Conservation (phyloP, 2,888 invertebrate species). For the Dryococelus australis region DNA sequence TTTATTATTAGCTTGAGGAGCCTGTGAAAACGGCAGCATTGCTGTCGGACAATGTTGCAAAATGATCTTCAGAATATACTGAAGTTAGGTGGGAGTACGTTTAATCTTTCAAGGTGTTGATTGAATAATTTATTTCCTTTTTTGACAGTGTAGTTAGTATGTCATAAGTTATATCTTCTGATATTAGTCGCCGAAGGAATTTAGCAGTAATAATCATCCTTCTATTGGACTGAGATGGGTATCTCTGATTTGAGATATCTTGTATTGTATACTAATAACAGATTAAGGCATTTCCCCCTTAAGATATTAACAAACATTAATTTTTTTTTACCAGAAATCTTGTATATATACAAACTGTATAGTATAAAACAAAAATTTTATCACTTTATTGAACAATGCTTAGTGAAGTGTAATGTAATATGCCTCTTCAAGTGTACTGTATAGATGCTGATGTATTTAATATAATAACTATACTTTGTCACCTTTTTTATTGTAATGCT, state of each 20-base stretch:
- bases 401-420: neutral
- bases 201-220: neutral
- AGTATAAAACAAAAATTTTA: slow-evolving; percentile 3
- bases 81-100: too few relatives aligned
- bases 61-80: too few relatives aligned
- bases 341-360: neutral
- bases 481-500: slow-evolving; percentile 1
- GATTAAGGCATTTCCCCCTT: neutral
- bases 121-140: too few relatives aligned
- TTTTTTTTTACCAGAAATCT: neutral
- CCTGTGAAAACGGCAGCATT: too few relatives aligned
- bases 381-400: neutral
- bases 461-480: neutral
- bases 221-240: neutral
- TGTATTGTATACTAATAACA: neutral
- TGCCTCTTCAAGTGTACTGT: neutral
- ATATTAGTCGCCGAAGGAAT: neutral
- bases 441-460: neutral
- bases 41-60: too few relatives aligned
- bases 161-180: neutral
- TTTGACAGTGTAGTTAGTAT: too few relatives aligned
- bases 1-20: too few relatives aligned
- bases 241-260: neutral
- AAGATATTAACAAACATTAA: neutral
- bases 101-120: too few relatives aligned